These are phyloP conservation scores for Habrosyne pyritoides DNA, from an alignment of 2,888 invertebrate genomes.

Conservation along the genomic window DNA sequence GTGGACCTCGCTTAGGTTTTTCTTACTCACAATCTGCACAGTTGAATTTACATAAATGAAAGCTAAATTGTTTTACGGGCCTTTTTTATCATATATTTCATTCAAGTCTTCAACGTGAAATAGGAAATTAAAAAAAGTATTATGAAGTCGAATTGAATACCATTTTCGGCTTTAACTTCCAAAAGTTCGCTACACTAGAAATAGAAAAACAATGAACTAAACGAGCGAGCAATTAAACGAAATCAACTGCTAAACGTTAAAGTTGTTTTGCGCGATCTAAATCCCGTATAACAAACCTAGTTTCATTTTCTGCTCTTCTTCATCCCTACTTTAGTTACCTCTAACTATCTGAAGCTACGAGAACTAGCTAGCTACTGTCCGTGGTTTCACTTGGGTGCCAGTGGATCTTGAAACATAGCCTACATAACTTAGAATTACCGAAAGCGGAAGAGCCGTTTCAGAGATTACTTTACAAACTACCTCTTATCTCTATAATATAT, in stretches of 20 bases:
- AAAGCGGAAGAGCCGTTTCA: too few relatives aligned
- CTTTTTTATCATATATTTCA: background rate
- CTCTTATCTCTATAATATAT: too few relatives aligned
- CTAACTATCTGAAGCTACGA: too few relatives aligned
- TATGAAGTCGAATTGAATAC: background rate
- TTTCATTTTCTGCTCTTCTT: too few relatives aligned
- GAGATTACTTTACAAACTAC: too few relatives aligned
- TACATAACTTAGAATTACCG: too few relatives aligned
- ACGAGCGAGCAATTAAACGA: background rate
- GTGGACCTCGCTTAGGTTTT: conserved; percentile 15
- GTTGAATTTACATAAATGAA: conserved; percentile 33
- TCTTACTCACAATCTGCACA: conserved; percentile 28
- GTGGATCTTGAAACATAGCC: too few relatives aligned
- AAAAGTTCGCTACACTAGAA: background rate
- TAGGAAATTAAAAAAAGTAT: too few relatives aligned
- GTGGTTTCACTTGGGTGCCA: too few relatives aligned
- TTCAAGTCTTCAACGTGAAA: background rate
- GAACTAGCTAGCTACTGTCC: too few relatives aligned
- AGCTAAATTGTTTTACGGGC: background rate
- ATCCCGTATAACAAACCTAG: too few relatives aligned
- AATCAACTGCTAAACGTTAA: background rate
- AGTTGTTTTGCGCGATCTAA: background rate
- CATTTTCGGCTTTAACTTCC: background rate
- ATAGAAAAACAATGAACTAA: background rate
- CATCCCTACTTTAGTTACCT: too few relatives aligned